A percentile compares a stretch with the other conserved stretches of the same genome.
phyloP scores from a whole-genome alignment of 2,888 invertebrate species.

The Scaptomyza cyrtandrae region DNA sequence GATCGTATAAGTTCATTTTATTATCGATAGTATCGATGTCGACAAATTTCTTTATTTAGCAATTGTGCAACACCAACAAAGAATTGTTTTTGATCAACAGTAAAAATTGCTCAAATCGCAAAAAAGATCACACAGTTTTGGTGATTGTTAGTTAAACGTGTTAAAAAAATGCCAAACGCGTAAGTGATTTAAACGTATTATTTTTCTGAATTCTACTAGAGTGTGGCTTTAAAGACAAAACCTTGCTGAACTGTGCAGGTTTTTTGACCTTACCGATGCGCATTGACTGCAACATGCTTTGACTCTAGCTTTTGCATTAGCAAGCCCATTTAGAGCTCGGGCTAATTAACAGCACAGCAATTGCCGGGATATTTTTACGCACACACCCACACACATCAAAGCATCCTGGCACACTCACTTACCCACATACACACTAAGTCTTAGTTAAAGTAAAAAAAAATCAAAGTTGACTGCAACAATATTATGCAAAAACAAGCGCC shows the following conservation, averaged over 20 bases:
- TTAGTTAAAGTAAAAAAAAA: conserved; percentile 31
- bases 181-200: neutral
- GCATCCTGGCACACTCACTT: neutral
- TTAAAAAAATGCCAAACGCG: too few relatives aligned
- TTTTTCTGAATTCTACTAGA: neutral
- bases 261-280: conserved; percentile 11
- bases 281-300: conserved; percentile 11
- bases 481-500: conserved; percentile 58
- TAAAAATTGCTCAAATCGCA: neutral
- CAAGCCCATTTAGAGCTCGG: conserved; percentile 47
- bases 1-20: too few relatives aligned
- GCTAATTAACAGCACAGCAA: conserved; percentile 60
- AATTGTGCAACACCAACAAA: neutral
- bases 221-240: neutral
- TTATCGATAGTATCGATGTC: neutral
- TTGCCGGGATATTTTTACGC: conserved; percentile 31
- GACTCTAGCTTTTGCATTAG: conserved; percentile 25
- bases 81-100: neutral
- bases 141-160: neutral
- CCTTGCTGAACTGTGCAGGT: conserved; percentile 19
- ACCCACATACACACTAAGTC: neutral
- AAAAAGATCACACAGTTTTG: neutral
- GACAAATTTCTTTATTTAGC: neutral
- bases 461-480: conserved; percentile 61
- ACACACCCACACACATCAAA: neutral